Evolutionary conservation across 64 coral and sea anemone genomes (phyloP).

Genomic region (Catalaphyllia jardinei): DNA sequence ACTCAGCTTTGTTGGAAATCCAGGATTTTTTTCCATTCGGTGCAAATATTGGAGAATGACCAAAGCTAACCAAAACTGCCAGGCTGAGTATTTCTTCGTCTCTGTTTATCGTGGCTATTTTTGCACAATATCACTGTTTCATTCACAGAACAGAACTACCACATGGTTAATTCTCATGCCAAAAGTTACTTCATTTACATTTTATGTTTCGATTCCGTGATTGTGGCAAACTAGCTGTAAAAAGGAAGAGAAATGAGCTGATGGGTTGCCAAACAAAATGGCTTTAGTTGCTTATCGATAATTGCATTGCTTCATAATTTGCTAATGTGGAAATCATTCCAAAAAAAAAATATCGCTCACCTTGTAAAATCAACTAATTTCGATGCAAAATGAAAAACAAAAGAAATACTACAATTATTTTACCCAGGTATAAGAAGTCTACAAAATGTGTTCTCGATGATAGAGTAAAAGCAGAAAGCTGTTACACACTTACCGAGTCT

Average conservation of each 20-base stretch:
- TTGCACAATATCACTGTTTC: background rate
- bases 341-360: background rate
- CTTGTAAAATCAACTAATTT: background rate
- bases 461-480: background rate
- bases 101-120: background rate
- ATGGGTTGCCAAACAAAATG: background rate
- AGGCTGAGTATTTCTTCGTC: background rate
- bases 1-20: background rate
- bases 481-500: background rate
- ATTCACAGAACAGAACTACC: background rate
- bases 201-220: background rate
- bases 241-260: background rate
- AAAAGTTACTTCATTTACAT: slow-evolving; percentile 2
- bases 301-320: slow-evolving; percentile 17
- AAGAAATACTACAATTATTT: background rate
- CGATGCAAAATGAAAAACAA: background rate
- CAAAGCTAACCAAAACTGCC: background rate
- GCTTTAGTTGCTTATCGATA: background rate
- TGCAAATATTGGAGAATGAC: background rate
- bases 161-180: slow-evolving; percentile 12
- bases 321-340: background rate
- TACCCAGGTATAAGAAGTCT: background rate
- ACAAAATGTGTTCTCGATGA: background rate
- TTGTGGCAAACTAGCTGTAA: background rate
- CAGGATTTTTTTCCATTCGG: background rate